These are phyloP conservation scores for Dendrolimus punctatus DNA, from an alignment of 1,140 invertebrate genomes.

Conservation along the genomic window DNA sequence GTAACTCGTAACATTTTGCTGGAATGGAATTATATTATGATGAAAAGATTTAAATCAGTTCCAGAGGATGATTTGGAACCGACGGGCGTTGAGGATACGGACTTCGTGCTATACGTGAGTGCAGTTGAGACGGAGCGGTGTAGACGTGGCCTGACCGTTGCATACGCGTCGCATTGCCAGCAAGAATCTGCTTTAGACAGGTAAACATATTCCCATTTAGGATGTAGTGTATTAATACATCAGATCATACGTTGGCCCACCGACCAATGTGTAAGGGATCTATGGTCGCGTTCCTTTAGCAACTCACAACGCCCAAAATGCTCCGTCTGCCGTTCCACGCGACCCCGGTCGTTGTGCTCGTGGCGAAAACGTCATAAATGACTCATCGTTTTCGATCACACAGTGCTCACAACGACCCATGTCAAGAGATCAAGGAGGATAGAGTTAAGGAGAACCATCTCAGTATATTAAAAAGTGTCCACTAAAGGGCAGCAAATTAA, in stretches of 20 bases:
- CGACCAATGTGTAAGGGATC: too few species aligned
- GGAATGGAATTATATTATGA: neutral
- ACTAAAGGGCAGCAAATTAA: too few species aligned
- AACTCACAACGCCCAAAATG: too few species aligned
- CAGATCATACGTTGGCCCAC: too few species aligned
- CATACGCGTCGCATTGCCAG: conserved; percentile 99
- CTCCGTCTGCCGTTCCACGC: too few species aligned
- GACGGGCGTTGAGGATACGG: conserved; percentile 86
- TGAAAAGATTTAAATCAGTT: conserved; percentile 1
- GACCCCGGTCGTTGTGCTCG: too few species aligned
- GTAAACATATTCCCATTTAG: conserved; percentile 58
- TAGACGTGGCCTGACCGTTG: conserved; percentile 89
- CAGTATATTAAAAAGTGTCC: too few species aligned
- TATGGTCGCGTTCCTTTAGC: too few species aligned
- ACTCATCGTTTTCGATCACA: neutral
- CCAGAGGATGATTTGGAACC: conserved; percentile 63
- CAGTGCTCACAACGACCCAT: too few species aligned
- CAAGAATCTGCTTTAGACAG: conserved; percentile 94
- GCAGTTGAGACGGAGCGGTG: conserved; percentile 94
- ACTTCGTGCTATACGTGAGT: conserved; percentile 98
- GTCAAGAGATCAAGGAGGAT: too few species aligned
- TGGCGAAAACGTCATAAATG: neutral
- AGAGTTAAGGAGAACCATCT: too few species aligned
- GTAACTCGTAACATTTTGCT: neutral
- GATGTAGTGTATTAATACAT: neutral